Evolutionary conservation across 2,888 invertebrate species (phyloP), one percentile per base, ranked within the genome.

Genomic region (Colostygia pectinataria): DNA sequence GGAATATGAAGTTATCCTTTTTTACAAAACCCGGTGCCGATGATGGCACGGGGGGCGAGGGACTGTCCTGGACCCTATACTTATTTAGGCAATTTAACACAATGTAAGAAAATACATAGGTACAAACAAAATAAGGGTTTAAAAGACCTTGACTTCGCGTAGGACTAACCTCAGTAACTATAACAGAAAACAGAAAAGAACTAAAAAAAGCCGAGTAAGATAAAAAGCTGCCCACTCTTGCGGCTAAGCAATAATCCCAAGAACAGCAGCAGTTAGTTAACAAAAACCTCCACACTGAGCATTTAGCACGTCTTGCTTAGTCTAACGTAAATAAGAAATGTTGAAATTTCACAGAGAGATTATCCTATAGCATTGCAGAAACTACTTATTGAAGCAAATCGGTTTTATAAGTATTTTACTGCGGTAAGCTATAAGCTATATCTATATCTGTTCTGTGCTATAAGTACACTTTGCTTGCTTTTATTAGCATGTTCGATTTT

Each of bases 271-370:
- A 58, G 60, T 65, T 59, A 64, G 53, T 61, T 63, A 45, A 34
- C 55, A 61, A 68, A 67, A 68, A 65, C 61, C 70, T 63, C 48
- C 41, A 57, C 59, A 40, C 61, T 53, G 55, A 51, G 58, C 53
- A 63, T 61, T 57, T 55, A 63, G 66, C 68, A 66, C 71, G 65
- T 67, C 57, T 57, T 47, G 60, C 62, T 61, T 64, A 71, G 60
- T 63, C 65, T 59, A 59, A 61, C 57, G 65, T 71, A 67, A 76
- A 70, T 74, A 73, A 71, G 57, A 61, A 64, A 61, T 61, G 59
- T 63, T 61, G 54, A 59, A 60, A 67, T 65, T 59, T 49, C 57
- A 58, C 60, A 59, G 50, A 50, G 39, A 61, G 66, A 70, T 73
- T 68, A 72, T 71, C 64, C 62, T 49, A 57, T 59, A 66, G 58